A percentile compares a stretch with the other conserved stretches of the same genome.
Evolutionary conservation across 1,140 invertebrate genomes (phyloP).

Genomic region (Protaetia brevitarsis): DNA sequence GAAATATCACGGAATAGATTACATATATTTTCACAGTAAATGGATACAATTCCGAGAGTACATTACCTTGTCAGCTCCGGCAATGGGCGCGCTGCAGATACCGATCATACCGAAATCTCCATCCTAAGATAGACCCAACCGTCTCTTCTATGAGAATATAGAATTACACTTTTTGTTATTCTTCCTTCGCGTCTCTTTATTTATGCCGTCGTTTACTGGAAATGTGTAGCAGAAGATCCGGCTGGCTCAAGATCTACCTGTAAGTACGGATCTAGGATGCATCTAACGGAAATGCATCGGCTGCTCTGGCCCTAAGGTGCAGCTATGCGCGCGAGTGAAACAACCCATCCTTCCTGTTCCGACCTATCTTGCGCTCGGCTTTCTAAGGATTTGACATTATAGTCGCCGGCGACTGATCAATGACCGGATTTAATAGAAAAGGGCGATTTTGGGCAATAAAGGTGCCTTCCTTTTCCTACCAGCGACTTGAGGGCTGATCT

Average conservation of each 20-base stretch:
- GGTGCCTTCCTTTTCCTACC: not conserved
- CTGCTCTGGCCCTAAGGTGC: not conserved
- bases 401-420: constrained; percentile 7
- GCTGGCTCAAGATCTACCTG: constrained; percentile 5
- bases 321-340: not conserved
- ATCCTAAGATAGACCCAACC: constrained; percentile 5
- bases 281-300: not conserved
- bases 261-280: not conserved
- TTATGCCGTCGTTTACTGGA: constrained; percentile 16
- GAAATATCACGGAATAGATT: constrained; percentile 13
- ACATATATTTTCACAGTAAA: constrained; percentile 19
- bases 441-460: constrained; percentile 15
- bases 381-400: not conserved
- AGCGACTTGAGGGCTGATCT: not conserved
- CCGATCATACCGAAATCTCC: constrained; percentile 15
- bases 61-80: constrained; percentile 19
- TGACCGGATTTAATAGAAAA: constrained; percentile 4
- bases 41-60: constrained; percentile 23
- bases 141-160: not conserved
- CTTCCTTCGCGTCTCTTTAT: constrained; percentile 14
- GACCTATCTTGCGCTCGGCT: not conserved
- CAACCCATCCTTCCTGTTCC: not conserved
- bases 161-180: constrained; percentile 17
- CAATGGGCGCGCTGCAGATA: constrained; percentile 16
- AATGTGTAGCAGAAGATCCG: constrained; percentile 8